Conservation (phyloP, 2,113 vertebrate genomes). For the Apteryx owenii region DNA sequence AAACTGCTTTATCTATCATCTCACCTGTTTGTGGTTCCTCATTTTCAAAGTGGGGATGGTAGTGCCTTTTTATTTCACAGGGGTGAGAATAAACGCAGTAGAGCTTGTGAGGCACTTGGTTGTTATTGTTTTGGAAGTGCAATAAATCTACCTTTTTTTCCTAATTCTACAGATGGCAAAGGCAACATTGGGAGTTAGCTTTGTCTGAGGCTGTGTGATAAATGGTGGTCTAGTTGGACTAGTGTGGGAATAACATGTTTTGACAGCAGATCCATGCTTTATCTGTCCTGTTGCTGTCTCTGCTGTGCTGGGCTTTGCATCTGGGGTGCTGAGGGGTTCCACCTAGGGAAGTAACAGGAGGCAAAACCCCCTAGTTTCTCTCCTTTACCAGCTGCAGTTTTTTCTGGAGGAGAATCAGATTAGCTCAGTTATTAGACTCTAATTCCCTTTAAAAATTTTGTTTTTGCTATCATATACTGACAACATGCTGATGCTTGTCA, state of each 20-base stretch:
- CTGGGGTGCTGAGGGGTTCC: neutral
- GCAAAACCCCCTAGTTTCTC: neutral
- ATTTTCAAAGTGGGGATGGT: accelerated
- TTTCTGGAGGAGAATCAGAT: neutral
- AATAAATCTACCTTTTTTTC: neutral
- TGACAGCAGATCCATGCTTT: neutral
- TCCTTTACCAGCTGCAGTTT: neutral
- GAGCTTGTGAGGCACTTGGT: neutral
- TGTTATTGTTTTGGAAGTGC: neutral
- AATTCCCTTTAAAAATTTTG: neutral
- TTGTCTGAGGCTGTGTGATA: neutral
- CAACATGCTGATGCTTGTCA: conserved; percentile 39
- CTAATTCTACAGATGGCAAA: neutral
- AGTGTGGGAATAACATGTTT: neutral
- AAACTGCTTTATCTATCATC: neutral
- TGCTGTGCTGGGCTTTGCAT: neutral
- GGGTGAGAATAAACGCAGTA: neutral
- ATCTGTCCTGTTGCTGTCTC: neutral
- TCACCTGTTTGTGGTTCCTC: neutral
- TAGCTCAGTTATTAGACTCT: neutral
- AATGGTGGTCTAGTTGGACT: neutral
- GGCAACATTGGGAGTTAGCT: neutral
- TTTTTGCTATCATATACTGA: conserved; percentile 38
- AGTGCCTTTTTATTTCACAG: neutral
- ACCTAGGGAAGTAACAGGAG: neutral